A percentile compares a stretch with the other conserved stretches of the same genome.
Conservation (phyloP, 2,797 vertebrate species). For the Prionace glauca region DNA sequence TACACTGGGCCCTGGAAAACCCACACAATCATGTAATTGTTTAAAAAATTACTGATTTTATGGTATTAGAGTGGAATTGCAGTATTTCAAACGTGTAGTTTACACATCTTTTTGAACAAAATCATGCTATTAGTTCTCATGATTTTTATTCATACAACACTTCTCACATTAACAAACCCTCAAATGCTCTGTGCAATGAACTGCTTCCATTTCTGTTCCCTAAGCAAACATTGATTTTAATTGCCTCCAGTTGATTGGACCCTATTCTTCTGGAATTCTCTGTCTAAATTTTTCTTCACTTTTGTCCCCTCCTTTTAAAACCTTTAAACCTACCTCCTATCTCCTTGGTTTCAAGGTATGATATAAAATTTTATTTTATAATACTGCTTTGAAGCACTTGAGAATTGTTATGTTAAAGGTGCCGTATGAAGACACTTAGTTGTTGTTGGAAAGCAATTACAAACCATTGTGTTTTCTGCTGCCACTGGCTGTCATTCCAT, state of each 20-base stretch:
- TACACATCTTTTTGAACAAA: background rate
- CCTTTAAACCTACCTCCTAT: background rate
- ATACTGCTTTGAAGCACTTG: background rate
- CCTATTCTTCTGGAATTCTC: background rate
- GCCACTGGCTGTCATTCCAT: background rate
- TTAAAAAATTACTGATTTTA: background rate
- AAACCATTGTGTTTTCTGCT: background rate
- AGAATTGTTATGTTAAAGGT: background rate
- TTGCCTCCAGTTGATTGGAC: background rate
- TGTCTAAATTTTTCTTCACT: background rate
- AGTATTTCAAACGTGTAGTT: background rate
- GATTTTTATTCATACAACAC: background rate
- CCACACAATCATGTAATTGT: background rate
- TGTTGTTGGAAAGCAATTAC: background rate
- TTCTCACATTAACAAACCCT: background rate
- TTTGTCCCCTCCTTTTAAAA: background rate
- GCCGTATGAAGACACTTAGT: background rate
- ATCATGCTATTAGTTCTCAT: background rate
- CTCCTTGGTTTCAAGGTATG: no score
- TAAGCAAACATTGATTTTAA: background rate
- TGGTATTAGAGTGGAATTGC: background rate
- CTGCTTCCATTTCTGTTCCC: background rate
- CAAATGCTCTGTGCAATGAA: background rate
- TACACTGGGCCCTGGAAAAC: no score
- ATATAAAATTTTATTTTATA: background rate